phyloP scores from a whole-genome alignment of 2,113 vertebrate species.

The Nestor notabilis region DNA sequence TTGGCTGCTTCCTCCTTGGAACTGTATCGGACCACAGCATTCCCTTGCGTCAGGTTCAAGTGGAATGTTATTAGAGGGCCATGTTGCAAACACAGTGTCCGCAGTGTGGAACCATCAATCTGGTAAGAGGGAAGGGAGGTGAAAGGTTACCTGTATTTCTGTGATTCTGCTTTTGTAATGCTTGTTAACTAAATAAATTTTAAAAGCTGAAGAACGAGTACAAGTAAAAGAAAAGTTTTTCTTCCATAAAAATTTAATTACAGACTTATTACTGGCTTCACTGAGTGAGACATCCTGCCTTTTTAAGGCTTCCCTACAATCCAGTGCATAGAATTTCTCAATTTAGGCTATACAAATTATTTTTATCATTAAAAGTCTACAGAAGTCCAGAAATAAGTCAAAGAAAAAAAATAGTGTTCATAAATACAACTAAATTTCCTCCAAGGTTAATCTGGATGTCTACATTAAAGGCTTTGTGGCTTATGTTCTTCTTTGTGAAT shows the following conservation, averaged over 20 bases:
- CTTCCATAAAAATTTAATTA: background rate
- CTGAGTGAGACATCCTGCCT: background rate
- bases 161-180: background rate
- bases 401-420: background rate
- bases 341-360: background rate
- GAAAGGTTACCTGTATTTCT: background rate
- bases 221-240: background rate
- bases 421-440: background rate
- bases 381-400: background rate
- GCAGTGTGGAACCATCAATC: conserved; percentile 98
- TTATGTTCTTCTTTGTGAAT: background rate
- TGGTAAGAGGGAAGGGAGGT: conserved; percentile 28
- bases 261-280: background rate
- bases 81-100: conserved; percentile 97
- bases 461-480: background rate
- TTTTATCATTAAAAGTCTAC: background rate
- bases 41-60: conserved; percentile 98
- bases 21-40: conserved; percentile 97
- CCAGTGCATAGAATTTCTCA: background rate
- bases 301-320: background rate
- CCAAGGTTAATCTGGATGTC: background rate
- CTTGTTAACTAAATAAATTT: background rate
- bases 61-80: conserved; percentile 99
- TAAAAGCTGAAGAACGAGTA: background rate
- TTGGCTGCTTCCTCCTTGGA: conserved; percentile 98